Evolutionary conservation across 2,113 vertebrate genomes (phyloP).

Genomic region (Chitala chitala): DNA sequence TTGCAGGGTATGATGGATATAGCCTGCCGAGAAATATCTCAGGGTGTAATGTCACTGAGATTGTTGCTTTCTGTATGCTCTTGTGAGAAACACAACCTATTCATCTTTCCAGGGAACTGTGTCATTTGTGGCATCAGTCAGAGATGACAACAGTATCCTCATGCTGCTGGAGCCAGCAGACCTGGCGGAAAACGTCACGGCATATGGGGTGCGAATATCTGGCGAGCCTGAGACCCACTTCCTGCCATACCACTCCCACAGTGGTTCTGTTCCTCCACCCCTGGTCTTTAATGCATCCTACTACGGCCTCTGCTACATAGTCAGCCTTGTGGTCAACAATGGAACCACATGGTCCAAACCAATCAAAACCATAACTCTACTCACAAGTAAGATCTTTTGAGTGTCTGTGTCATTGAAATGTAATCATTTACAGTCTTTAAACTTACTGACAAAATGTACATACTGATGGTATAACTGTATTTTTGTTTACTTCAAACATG

Average conservation of each 20-base stretch:
- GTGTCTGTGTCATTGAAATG: too few relatives aligned
- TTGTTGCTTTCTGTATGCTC: neutral
- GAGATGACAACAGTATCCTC: slow-evolving; percentile 65
- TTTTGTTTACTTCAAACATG: too few relatives aligned
- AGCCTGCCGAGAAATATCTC: neutral
- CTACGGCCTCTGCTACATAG: slow-evolving; percentile 81
- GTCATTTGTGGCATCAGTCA: slow-evolving; percentile 70
- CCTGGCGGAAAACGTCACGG: slow-evolving; percentile 63
- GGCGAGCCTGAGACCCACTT: slow-evolving; percentile 80
- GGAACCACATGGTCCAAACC: slow-evolving; percentile 71
- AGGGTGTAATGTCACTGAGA: neutral
- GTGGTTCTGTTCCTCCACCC: slow-evolving; percentile 64
- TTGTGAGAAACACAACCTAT: neutral
- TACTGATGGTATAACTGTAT: too few relatives aligned
- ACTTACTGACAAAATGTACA: neutral
- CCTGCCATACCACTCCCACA: slow-evolving; percentile 70
- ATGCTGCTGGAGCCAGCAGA: slow-evolving; percentile 74
- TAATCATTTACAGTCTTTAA: neutral
- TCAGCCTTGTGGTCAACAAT: slow-evolving; percentile 72
- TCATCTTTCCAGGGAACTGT: slow-evolving; percentile 55
- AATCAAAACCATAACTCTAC: slow-evolving; percentile 66
- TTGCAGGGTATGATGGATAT: too few relatives aligned
- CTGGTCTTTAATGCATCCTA: slow-evolving; percentile 78
- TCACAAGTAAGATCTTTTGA: slow-evolving; percentile 71
- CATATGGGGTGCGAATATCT: slow-evolving; percentile 78